Conservation (phyloP, 2,113 vertebrate genomes). For the Hippolais icterina region DNA sequence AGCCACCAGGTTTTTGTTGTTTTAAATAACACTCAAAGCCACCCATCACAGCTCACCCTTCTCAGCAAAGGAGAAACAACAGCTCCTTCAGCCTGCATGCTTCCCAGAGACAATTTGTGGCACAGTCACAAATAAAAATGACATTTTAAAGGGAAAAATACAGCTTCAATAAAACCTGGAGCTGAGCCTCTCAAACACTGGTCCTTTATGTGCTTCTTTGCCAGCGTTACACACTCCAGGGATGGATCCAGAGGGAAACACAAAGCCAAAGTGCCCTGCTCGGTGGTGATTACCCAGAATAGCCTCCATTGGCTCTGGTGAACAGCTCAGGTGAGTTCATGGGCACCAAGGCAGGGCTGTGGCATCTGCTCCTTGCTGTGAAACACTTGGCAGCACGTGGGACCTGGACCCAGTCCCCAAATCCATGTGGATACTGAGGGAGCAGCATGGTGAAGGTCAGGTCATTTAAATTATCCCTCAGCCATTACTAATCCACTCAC, state of each 20-base stretch:
- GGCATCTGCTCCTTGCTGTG: background rate
- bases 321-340: background rate
- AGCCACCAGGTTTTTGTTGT: background rate
- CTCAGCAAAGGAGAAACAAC: background rate
- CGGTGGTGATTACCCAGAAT: fast-evolving
- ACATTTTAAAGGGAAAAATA: background rate
- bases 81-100: background rate
- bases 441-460: too few relatives aligned
- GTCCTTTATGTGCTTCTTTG: background rate
- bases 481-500: background rate
- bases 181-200: background rate
- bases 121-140: background rate
- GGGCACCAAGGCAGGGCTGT: background rate
- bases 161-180: constrained; percentile 40
- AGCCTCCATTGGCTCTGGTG: background rate
- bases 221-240: background rate
- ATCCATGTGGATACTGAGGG: fast-evolving
- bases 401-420: background rate
- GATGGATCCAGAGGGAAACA: background rate
- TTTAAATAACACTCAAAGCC: background rate
- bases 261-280: background rate
- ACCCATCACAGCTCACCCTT: background rate
- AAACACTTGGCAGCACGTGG: fast-evolving
- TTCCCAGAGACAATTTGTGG: background rate
- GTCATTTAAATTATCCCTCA: background rate